Percentiles rank a stretch among this genome's conserved stretches.
These are phyloP conservation scores for Ctenicera cuprea DNA, from an alignment of 2,888 invertebrate species.

Conservation along the genomic window DNA sequence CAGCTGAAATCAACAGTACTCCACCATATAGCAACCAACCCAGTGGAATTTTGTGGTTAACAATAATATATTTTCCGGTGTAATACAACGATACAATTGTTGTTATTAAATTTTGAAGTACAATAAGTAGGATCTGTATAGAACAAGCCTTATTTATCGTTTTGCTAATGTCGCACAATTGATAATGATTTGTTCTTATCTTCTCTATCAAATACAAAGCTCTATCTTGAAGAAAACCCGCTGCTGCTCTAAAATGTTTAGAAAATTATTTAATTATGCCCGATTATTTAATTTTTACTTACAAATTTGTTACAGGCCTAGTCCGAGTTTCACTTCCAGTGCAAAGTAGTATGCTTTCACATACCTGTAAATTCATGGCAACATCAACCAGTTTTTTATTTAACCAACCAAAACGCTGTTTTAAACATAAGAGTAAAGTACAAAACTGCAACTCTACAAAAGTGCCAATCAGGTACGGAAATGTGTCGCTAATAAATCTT, in stretches of 20 bases:
- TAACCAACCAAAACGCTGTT: slow-evolving; percentile 19
- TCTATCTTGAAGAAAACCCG: slow-evolving; percentile 14
- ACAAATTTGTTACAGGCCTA: no score
- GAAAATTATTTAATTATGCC: no score
- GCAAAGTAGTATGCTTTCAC: background rate
- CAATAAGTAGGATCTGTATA: slow-evolving; percentile 5
- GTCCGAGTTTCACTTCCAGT: background rate
- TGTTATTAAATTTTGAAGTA: slow-evolving; percentile 35
- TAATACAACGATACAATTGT: slow-evolving; percentile 22
- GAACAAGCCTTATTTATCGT: slow-evolving; percentile 19
- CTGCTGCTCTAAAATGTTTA: slow-evolving; percentile 4
- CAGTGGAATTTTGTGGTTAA: background rate
- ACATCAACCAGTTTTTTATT: background rate
- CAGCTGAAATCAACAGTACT: background rate
- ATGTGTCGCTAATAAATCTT: background rate
- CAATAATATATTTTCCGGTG: slow-evolving; percentile 30
- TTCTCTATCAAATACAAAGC: slow-evolving; percentile 22
- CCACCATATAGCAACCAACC: slow-evolving; percentile 16
- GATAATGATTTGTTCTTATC: slow-evolving; percentile 21
- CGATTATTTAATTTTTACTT: no score
- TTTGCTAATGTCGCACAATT: slow-evolving; percentile 16
- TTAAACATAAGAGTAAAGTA: slow-evolving; percentile 1
- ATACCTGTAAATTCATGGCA: background rate
- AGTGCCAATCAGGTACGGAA: background rate
- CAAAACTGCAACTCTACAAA: slow-evolving; percentile 28